Percentiles rank a stretch among this genome's conserved stretches.
phyloP scores from a whole-genome alignment of 2,888 invertebrate species.

The Epinotia nisella region DNA sequence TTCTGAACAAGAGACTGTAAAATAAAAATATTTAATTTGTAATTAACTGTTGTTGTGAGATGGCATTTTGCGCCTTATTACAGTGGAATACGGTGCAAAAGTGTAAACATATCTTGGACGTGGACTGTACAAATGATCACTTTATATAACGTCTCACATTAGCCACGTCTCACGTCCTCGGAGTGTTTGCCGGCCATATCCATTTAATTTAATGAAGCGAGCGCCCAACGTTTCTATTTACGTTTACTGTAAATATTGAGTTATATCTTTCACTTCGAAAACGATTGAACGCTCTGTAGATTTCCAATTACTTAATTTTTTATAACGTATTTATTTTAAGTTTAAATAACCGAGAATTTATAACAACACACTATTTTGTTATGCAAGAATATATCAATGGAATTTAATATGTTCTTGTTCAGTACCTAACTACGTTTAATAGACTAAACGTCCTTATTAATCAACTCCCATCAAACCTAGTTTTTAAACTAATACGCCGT shows the following conservation, averaged over 20 bases:
- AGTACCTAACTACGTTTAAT: too few species aligned
- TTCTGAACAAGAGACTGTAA: too few species aligned
- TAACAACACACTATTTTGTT: too few species aligned
- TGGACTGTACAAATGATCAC: neutral
- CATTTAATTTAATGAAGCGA: slow-evolving; percentile 34
- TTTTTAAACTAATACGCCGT: too few species aligned
- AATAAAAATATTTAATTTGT: too few species aligned
- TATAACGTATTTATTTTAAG: neutral
- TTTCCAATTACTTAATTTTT: neutral
- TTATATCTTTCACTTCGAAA: slow-evolving; percentile 9
- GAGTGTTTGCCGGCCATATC: slow-evolving; percentile 22
- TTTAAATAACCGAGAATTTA: neutral
- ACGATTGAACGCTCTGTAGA: neutral
- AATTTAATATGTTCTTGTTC: too few species aligned
- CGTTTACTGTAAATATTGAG: slow-evolving; percentile 19
- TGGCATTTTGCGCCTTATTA: too few species aligned
- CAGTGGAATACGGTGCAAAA: too few species aligned
- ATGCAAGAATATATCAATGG: too few species aligned
- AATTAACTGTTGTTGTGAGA: too few species aligned
- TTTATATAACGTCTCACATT: slow-evolving; percentile 3
- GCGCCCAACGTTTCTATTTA: slow-evolving; percentile 28
- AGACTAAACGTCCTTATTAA: too few species aligned
- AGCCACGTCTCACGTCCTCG: slow-evolving; percentile 21
- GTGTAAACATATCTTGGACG: neutral
- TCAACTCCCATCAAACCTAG: too few species aligned